Base-by-base conservation (phyloP, 1,140 invertebrate genomes). In the Lucilia sericata region DNA sequence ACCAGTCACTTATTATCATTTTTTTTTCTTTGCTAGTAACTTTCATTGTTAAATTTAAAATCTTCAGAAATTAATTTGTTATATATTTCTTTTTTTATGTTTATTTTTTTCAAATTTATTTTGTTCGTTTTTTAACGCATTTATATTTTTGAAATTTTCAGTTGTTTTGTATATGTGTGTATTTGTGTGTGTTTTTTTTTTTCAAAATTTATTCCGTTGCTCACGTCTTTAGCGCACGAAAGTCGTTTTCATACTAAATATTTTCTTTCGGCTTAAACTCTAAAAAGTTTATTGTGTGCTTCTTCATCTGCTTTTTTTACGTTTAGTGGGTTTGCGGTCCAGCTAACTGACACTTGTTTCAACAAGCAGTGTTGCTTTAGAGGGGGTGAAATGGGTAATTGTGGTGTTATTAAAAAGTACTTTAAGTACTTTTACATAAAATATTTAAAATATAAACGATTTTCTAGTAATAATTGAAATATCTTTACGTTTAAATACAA, bases 181-280 rank as follows among this genome's bases (percentile, higher is more conserved):
- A 78, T 25, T 60, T 81, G 42, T 19, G 55, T 25, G 9, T 49
- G n/a, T 85, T 25, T 30, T n/a, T 30, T 30, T 30, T 30, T 30
- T 30, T 30, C 25, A 30, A 30, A 19, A 55, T 80, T 82, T 60
- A 83, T 76, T 87, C 76, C 84, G 80, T 82, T 82, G 84, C 74
- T 70, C 86, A 89, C 87, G 88, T 90, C 88, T 86, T 86, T 51
- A 83, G 87, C 88, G 86, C 85, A 88, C 88, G 88, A 90, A 86
- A 86, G 88, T 89, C 86, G 87, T 87, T 89, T 88, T 88, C 85
- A 86, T 78, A 85, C 82, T 84, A 81, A 84, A 74, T 34, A 74
- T 36, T 74, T 42, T 80, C 34, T 80, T 80, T 25, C 19, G 19
- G 65, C 65, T 70, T 70, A 70, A 70, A 25, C 76, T 49, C 75